Conservation (phyloP, 2,888 invertebrate species). For the Leuctra nigra region DNA sequence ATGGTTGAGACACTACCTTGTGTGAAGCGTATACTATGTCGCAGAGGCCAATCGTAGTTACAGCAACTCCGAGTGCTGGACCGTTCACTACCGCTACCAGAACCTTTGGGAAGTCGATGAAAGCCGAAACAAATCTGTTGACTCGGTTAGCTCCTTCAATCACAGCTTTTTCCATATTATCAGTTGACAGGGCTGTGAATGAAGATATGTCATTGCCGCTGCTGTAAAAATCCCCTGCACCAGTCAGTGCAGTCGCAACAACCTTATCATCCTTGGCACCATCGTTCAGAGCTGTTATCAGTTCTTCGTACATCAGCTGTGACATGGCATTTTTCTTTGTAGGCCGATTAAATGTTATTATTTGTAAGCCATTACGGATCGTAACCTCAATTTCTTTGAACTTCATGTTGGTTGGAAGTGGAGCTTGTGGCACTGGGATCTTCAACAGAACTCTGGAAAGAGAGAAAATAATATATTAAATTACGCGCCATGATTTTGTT, state of each 20-base stretch:
- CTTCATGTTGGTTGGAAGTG: too few species aligned
- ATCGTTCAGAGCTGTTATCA: constrained; percentile 57
- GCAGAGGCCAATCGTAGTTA: constrained; percentile 76
- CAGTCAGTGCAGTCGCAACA: constrained; percentile 68
- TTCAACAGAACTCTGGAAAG: too few species aligned
- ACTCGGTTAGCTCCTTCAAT: constrained; percentile 30
- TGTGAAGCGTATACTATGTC: constrained; percentile 88
- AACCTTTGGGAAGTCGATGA: constrained; percentile 84
- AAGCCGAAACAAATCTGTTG: constrained; percentile 57
- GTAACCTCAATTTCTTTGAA: constrained; percentile 30
- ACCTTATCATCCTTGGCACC: constrained; percentile 61
- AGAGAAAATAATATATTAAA: neutral
- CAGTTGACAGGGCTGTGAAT: constrained; percentile 39
- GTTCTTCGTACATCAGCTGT: constrained; percentile 55
- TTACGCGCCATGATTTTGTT: too few species aligned
- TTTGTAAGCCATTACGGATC: constrained; percentile 46
- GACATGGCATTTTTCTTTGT: constrained; percentile 74
- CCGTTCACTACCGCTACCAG: constrained; percentile 87
- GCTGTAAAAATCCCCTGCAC: constrained; percentile 71
- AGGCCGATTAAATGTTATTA: constrained; percentile 68
- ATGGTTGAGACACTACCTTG: constrained; percentile 56
- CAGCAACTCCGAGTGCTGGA: constrained; percentile 86
- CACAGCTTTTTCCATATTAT: constrained; percentile 34
- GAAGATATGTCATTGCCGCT: constrained; percentile 72
- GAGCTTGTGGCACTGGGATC: neutral